phyloP scores from a whole-genome alignment of 1,140 invertebrate genomes.

The Lutraria rhynchaena region DNA sequence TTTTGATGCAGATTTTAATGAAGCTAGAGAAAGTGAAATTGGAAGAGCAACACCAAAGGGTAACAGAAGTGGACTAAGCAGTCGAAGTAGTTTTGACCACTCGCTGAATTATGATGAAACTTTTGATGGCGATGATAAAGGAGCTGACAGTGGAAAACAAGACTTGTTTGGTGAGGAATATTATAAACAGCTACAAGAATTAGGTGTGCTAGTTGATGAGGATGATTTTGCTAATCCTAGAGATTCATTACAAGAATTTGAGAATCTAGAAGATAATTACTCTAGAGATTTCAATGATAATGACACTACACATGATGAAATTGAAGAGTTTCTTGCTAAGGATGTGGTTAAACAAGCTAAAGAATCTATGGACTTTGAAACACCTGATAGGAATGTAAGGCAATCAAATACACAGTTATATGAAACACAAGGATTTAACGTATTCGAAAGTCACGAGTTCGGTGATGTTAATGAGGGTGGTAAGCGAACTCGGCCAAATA shows the following conservation, averaged over 20 bases:
- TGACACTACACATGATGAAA: slow-evolving; percentile 61
- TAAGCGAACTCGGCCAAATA: slow-evolving; percentile 64
- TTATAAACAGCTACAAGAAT: slow-evolving; percentile 75
- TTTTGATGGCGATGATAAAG: slow-evolving; percentile 48
- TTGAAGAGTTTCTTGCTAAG: slow-evolving; percentile 68
- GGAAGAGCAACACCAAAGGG: slow-evolving; percentile 30
- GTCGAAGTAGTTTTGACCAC: slow-evolving; percentile 67
- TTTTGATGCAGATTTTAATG: slow-evolving; percentile 66
- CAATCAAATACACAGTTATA: not conserved
- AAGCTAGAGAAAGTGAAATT: slow-evolving; percentile 14
- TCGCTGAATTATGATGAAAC: slow-evolving; percentile 66
- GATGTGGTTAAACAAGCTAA: slow-evolving; percentile 52
- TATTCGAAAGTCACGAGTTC: slow-evolving; percentile 41
- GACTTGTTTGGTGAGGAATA: slow-evolving; percentile 76
- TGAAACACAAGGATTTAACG: slow-evolving; percentile 19
- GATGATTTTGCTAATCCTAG: slow-evolving; percentile 69
- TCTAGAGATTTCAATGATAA: slow-evolving; percentile 65
- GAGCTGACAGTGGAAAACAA: slow-evolving; percentile 56
- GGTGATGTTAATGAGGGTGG: slow-evolving; percentile 52
- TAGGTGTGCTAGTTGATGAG: slow-evolving; percentile 78
- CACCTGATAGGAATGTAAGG: slow-evolving; percentile 26
- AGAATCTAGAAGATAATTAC: slow-evolving; percentile 70
- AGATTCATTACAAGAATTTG: slow-evolving; percentile 74
- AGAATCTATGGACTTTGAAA: slow-evolving; percentile 62
- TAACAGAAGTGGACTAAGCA: slow-evolving; percentile 62